These are phyloP conservation scores for Esox lucius DNA, from an alignment of 2,797 vertebrate genomes.

Conservation along the genomic window DNA sequence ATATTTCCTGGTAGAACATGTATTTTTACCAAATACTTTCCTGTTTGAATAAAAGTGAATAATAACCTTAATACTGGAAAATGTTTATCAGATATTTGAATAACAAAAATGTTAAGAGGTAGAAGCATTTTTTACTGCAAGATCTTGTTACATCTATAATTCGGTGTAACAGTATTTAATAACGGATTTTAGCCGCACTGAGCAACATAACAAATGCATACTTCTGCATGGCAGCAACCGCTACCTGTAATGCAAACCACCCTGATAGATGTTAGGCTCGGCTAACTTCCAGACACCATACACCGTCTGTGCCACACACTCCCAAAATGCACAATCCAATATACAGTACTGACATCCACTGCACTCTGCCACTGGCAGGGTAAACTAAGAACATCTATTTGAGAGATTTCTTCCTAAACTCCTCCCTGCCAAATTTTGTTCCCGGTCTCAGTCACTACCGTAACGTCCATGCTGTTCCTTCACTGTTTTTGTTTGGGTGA, in stretches of 20 bases:
- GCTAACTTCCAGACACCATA: not conserved
- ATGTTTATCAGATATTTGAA: no score
- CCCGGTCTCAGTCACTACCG: not conserved
- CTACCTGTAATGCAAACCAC: no score
- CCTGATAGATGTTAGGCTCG: not conserved
- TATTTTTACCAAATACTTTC: no score
- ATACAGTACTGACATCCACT: slow-evolving; percentile 1
- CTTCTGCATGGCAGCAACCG: not conserved
- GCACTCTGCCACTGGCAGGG: not conserved
- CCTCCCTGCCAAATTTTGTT: not conserved
- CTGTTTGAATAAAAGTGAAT: no score
- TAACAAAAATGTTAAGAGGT: no score
- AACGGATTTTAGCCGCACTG: not conserved
- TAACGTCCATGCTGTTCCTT: not conserved
- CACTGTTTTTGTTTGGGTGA: not conserved
- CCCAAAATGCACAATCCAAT: not conserved
- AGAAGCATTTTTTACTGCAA: no score
- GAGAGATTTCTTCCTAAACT: not conserved
- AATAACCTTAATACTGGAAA: no score
- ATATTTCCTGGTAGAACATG: no score
- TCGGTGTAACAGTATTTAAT: not conserved
- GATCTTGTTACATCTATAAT: not conserved
- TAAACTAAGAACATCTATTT: not conserved
- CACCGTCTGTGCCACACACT: not conserved
- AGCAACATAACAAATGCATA: not conserved